Evolutionary conservation across 2,797 vertebrate genomes (phyloP).

Genomic region (Phalloptychus januarius): DNA sequence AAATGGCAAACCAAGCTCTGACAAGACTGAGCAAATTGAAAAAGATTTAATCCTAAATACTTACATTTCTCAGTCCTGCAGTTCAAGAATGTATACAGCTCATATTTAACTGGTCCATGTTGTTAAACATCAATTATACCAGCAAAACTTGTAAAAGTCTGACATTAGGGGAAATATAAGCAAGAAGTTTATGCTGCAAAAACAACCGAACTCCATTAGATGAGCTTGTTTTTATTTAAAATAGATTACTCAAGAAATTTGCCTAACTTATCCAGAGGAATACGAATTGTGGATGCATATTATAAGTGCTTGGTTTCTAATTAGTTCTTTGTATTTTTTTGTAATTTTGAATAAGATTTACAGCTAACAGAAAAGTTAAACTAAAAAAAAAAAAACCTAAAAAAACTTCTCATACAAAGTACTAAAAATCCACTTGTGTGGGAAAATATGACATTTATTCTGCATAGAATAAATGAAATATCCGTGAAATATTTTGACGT

Average conservation of each 20-base stretch:
- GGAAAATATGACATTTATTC: not conserved
- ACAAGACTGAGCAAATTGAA: not conserved
- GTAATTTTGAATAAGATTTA: not conserved
- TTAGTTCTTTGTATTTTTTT: not conserved
- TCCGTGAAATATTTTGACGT: not conserved
- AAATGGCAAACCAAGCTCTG: constrained; percentile 1
- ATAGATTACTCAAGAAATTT: not conserved
- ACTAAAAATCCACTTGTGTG: not conserved
- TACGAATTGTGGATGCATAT: not conserved
- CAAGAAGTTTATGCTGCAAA: not conserved
- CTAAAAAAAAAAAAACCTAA: not conserved
- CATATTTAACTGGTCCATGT: no score
- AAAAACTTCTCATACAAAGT: not conserved
- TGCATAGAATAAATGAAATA: not conserved
- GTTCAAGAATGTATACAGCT: not conserved
- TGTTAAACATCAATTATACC: not conserved
- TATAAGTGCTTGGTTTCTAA: not conserved
- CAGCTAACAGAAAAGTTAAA: not conserved
- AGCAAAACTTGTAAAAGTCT: not conserved
- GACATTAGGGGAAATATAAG: not conserved
- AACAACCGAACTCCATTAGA: not conserved
- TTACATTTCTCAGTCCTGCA: not conserved
- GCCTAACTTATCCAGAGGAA: not conserved
- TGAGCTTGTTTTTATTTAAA: not conserved
- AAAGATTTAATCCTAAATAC: not conserved